Conservation (phyloP, 2,113 vertebrate genomes). For the Daphoenositta chrysoptera region DNA sequence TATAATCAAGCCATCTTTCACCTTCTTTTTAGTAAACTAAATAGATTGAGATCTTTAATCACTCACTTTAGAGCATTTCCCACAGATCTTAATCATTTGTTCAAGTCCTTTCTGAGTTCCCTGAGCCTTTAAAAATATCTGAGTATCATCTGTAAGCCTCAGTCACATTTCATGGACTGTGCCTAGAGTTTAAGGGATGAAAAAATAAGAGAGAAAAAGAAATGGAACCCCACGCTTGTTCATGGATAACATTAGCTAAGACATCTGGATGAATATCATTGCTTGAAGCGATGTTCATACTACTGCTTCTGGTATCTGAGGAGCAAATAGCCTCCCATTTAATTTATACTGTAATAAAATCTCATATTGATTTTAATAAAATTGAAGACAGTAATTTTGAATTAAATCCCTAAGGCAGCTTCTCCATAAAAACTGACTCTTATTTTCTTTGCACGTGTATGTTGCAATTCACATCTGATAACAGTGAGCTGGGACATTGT, state of each 20-base stretch:
- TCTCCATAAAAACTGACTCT: constrained; percentile 34
- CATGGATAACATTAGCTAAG: constrained; percentile 14
- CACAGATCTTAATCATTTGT: neutral
- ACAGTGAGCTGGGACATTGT: neutral
- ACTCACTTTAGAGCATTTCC: neutral
- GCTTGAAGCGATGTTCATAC: neutral
- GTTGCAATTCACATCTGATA: neutral
- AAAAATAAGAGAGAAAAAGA: neutral
- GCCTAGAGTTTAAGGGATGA: neutral
- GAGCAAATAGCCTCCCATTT: constrained; percentile 60
- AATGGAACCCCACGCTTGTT: neutral
- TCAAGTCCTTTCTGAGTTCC: neutral
- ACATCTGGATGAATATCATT: constrained; percentile 11
- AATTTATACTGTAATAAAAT: constrained; percentile 74
- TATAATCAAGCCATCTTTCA: neutral
- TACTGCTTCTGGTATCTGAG: constrained; percentile 54
- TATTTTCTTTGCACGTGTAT: neutral
- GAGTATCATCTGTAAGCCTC: neutral
- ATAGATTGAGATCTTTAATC: neutral
- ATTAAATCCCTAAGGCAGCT: constrained; percentile 60
- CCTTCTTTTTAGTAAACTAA: neutral
- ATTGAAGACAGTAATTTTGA: constrained; percentile 69
- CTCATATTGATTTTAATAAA: constrained; percentile 77
- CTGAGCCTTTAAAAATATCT: neutral
- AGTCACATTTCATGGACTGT: neutral